phyloP scores from a whole-genome alignment of 2,797 vertebrate species.

The Gymnoscopelus braueri region DNA sequence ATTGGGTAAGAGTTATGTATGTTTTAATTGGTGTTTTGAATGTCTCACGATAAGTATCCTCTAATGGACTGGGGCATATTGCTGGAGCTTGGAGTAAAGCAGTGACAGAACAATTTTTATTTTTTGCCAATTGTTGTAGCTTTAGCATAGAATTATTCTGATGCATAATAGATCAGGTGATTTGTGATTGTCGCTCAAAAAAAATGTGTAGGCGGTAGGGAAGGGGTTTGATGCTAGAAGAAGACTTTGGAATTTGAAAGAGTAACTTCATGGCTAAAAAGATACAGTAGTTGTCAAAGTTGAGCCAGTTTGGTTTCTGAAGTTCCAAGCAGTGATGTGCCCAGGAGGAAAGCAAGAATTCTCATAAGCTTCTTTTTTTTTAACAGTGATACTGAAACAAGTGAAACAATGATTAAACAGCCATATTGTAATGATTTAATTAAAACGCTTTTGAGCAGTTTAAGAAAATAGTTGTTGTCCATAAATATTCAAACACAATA shows the following conservation, averaged over 20 bases:
- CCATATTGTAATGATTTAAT: no score
- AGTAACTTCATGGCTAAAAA: not conserved
- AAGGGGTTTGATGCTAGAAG: not conserved
- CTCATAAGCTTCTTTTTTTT: not conserved
- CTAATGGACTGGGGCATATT: not conserved
- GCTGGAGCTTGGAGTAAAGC: not conserved
- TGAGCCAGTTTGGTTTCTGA: not conserved
- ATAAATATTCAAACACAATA: no score
- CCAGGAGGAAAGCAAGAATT: not conserved
- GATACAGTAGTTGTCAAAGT: not conserved
- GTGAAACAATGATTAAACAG: no score
- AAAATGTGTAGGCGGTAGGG: not conserved
- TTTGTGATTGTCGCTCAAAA: conserved; percentile 1
- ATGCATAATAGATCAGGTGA: not conserved
- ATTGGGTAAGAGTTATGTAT: not conserved
- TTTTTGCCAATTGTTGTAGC: not conserved
- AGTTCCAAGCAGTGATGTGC: not conserved
- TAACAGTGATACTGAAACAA: not conserved
- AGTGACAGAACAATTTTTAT: not conserved
- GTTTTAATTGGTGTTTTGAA: not conserved
- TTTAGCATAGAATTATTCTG: not conserved
- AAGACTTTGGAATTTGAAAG: not conserved
- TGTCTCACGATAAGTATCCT: not conserved
- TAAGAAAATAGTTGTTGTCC: no score
- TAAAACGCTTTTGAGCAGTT: no score